Conservation (phyloP, 2,888 invertebrate genomes). For the Eristalis arbustorum region DNA sequence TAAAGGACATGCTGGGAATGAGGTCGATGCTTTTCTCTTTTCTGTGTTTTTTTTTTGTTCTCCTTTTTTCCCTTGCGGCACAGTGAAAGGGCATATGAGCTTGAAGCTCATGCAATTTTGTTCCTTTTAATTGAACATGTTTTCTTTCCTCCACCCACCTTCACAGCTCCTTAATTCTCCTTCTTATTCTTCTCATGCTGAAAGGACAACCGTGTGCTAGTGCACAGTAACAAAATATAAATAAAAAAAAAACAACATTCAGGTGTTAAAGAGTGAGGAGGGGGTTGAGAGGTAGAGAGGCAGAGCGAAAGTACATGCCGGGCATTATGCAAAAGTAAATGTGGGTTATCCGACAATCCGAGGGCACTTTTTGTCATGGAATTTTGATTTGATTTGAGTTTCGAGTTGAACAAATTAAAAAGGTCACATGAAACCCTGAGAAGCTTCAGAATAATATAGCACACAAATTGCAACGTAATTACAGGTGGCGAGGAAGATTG, state of each 20-base stretch:
- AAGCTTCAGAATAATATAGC: background rate
- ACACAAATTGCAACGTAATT: slow-evolving; percentile 10
- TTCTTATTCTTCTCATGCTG: slow-evolving; percentile 16
- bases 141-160: slow-evolving; percentile 1
- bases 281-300: no score
- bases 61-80: slow-evolving; percentile 25
- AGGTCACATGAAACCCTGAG: slow-evolving; percentile 24
- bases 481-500: background rate
- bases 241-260: background rate
- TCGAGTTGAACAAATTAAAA: slow-evolving; percentile 56
- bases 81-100: slow-evolving; percentile 57
- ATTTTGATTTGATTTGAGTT: slow-evolving; percentile 57
- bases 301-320: background rate
- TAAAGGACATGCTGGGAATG: slow-evolving; percentile 63
- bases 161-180: background rate
- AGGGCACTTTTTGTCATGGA: slow-evolving; percentile 51
- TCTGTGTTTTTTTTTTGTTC: background rate
- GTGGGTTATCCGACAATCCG: slow-evolving; percentile 67
- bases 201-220: background rate
- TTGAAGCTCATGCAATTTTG: slow-evolving; percentile 47
- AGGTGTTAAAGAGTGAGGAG: slow-evolving; percentile 4
- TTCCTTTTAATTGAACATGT: slow-evolving; percentile 60
- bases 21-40: slow-evolving; percentile 62
- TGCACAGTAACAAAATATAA: slow-evolving; percentile 24
- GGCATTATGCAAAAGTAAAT: slow-evolving; percentile 61